These are phyloP conservation scores for Serilophus lunatus DNA, from an alignment of 2,113 vertebrate genomes.

Conservation along the genomic window DNA sequence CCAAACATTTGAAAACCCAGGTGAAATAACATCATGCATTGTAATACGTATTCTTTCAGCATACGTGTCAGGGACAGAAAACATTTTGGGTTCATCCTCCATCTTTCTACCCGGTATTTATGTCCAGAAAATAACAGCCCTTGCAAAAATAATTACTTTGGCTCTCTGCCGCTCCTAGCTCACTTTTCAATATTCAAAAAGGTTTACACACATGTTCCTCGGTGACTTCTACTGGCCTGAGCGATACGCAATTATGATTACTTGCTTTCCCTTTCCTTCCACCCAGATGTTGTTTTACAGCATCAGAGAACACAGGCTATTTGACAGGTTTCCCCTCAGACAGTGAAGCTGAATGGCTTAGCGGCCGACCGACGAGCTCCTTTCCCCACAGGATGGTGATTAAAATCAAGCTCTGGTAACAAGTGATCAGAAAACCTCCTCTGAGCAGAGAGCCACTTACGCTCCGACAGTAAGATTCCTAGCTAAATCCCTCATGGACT, in stretches of 20 bases:
- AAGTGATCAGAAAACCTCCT: slow-evolving; percentile 6
- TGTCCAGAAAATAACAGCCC: slow-evolving; percentile 18
- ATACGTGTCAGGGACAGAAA: not conserved
- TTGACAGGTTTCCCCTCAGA: slow-evolving; percentile 24
- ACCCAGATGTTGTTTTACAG: slow-evolving; percentile 31
- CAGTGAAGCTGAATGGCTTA: not conserved
- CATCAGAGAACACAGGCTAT: not conserved
- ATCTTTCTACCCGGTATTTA: not conserved
- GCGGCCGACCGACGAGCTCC: not conserved
- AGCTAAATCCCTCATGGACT: not conserved
- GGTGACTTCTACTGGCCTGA: not conserved
- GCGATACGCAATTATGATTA: not conserved
- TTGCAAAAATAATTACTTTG: slow-evolving; percentile 31
- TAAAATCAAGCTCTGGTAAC: slow-evolving; percentile 28
- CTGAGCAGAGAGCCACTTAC: not conserved
- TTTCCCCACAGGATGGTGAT: not conserved
- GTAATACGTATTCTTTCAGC: not conserved
- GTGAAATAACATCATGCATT: not conserved
- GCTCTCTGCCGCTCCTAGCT: slow-evolving; percentile 38
- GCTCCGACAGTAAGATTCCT: not conserved
- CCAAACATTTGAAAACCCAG: not conserved
- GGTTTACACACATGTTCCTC: slow-evolving; percentile 14
- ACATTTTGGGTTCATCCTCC: slow-evolving; percentile 5
- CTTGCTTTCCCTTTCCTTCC: not conserved
- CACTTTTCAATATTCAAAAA: slow-evolving; percentile 46